phyloP scores from a whole-genome alignment of 2,113 vertebrate species.

The Ahaetulla prasina region DNA sequence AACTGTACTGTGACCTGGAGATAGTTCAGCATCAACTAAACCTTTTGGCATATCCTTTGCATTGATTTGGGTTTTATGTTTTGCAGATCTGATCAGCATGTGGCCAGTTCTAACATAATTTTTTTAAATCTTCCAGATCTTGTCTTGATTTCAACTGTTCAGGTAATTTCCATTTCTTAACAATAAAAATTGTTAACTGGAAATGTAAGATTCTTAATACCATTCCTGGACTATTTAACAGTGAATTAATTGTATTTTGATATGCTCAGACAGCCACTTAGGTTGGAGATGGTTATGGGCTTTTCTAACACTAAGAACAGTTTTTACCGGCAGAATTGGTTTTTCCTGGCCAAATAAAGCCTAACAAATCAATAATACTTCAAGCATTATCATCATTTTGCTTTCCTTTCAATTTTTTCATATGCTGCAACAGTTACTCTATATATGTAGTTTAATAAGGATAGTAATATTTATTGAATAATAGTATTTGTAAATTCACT shows the following conservation, averaged over 20 bases:
- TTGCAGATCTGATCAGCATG: not conserved
- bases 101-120: not conserved
- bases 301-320: not conserved
- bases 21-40: not conserved
- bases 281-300: no score
- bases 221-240: not conserved
- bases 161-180: not conserved
- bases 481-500: not conserved
- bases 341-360: not conserved
- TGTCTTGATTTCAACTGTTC: not conserved
- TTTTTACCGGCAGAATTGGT: not conserved
- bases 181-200: not conserved
- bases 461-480: not conserved
- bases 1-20: not conserved
- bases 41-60: not conserved
- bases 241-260: not conserved
- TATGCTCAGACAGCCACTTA: not conserved
- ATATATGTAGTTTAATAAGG: not conserved
- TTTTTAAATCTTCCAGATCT: not conserved
- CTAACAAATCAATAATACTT: not conserved
- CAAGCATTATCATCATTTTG: not conserved
- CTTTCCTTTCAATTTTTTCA: not conserved
- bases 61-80: not conserved
- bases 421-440: not conserved
- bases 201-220: not conserved